Base-by-base conservation (phyloP, 1,140 invertebrate genomes). In the Philopotamus ludificatus region DNA sequence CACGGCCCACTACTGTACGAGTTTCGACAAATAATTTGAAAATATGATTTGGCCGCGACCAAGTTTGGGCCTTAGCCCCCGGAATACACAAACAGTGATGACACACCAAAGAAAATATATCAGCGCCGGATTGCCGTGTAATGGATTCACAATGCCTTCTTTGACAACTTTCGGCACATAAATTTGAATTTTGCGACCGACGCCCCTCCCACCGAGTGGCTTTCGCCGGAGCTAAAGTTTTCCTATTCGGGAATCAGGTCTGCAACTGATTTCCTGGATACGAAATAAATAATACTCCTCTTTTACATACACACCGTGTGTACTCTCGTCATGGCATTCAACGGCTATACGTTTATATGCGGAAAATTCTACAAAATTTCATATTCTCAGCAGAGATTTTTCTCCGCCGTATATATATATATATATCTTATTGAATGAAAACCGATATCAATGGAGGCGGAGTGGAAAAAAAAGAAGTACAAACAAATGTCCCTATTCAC, bases 261-360 rank as follows among this genome's bases (percentile, higher is more conserved):
- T 69, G 67, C 67, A 69, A 69, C 67, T 69, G 67, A 69, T 69
- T 69, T 63, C 59, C 63, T n/a, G 63, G 60, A 69, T 69, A 26
- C 42, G 63, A 69, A 69, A 69, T 69, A 69, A 69, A 69, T 69
- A 69, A 69, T 69, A 61, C 62, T 68, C 59, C 60, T 65, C 65
- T 65, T 62, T 23, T 26, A 12, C 28, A 39, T 25, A 44, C 42
- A n/a, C 18, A 45, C 12, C 50, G 53, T 57, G 41, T 39, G 22
- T 54, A 54, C 42, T 47, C 42, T 60, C 57, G 42, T 60, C 57
- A 60, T 60, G 28, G 54, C 54, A 28, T 21, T 20, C 26, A 39
- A 28, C 41, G 42, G 20, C 34, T 21, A 57, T 57, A 57, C 21
- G 21, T 60, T 41, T 45, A 47, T 60, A 49, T n/a, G 28, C 18